These are phyloP conservation scores for Thecophora atra DNA, from an alignment of 2,888 invertebrate species.

Conservation along the genomic window DNA sequence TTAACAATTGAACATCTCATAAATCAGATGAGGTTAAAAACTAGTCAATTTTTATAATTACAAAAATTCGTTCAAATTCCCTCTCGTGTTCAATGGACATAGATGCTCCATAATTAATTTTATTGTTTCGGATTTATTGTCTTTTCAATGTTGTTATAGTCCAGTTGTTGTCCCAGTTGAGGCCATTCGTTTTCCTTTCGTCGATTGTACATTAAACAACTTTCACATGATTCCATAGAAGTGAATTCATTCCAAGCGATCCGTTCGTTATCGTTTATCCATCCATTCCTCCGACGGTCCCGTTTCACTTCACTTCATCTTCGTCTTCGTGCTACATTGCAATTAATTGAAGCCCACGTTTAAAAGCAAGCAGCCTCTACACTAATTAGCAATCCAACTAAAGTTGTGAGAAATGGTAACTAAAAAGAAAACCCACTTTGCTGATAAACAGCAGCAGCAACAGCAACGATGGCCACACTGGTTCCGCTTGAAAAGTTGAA, in stretches of 20 bases:
- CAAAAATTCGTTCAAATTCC: not conserved
- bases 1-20: too few relatives aligned
- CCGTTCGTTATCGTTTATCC: not conserved
- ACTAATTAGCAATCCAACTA: constrained; percentile 13
- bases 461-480: constrained; percentile 12
- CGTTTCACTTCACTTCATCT: not conserved
- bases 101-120: not conserved
- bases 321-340: not conserved
- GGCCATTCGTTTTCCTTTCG: not conserved
- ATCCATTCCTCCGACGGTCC: not conserved
- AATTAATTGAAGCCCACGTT: constrained; percentile 25
- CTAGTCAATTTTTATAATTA: too few relatives aligned
- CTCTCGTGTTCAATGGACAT: not conserved
- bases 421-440: not conserved
- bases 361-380: constrained; percentile 7
- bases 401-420: constrained; percentile 4
- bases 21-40: too few relatives aligned
- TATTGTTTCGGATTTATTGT: too few relatives aligned
- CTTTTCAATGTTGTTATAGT: not conserved
- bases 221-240: constrained; percentile 27
- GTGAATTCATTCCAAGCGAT: not conserved
- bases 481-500: constrained; percentile 9
- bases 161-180: not conserved
- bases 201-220: not conserved
- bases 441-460: not conserved